A percentile compares a stretch with the other conserved stretches of the same genome.
Evolutionary conservation across 1,140 invertebrate genomes (phyloP).

Genomic region (Eriocheir sinensis): DNA sequence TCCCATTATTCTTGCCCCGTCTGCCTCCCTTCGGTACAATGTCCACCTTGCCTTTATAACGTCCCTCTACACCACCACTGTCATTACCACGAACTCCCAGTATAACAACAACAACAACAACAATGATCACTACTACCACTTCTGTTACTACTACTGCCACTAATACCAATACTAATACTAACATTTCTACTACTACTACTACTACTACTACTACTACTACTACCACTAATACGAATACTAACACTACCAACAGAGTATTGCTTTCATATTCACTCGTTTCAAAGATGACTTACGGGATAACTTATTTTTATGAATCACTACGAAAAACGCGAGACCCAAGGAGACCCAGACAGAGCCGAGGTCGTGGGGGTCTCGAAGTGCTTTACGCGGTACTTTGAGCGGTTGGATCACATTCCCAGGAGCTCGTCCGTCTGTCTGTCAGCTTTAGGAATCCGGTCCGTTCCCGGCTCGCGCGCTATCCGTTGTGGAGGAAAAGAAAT

Average conservation of each 20-base stretch:
- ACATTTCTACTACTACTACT: too few relatives aligned
- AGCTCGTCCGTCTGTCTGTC: constrained; percentile 19
- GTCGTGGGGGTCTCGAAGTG: too few relatives aligned
- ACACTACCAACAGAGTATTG: too few relatives aligned
- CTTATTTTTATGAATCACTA: too few relatives aligned
- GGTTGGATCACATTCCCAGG: background rate
- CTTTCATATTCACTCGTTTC: too few relatives aligned
- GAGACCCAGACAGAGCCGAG: too few relatives aligned
- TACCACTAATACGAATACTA: too few relatives aligned
- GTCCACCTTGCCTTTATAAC: background rate
- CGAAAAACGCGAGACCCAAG: background rate
- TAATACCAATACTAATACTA: too few relatives aligned
- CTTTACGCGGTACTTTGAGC: background rate
- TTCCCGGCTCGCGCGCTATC: background rate
- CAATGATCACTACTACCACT: background rate
- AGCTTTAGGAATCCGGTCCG: constrained; percentile 11
- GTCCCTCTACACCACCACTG: background rate
- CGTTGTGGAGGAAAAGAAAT: background rate
- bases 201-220: too few relatives aligned
- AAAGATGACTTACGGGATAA: too few relatives aligned
- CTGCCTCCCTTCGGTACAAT: background rate
- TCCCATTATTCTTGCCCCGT: background rate
- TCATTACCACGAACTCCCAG: background rate
- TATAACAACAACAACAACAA: too few relatives aligned
- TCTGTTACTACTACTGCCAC: too few relatives aligned